Base-by-base conservation (phyloP, 2,888 invertebrate species). In the Hartigia nigra region DNA sequence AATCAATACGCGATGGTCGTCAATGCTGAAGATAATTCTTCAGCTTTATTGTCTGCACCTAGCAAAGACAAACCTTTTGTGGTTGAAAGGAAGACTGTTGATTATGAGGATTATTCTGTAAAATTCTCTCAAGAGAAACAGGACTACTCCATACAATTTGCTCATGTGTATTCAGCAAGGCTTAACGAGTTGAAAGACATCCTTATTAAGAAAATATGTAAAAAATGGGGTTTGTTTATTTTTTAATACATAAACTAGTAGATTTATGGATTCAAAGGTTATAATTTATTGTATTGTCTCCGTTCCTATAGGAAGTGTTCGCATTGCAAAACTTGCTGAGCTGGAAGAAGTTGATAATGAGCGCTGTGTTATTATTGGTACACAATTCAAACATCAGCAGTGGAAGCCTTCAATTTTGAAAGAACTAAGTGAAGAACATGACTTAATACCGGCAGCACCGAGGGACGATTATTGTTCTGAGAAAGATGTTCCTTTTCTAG, bases 401-500 rank as follows among this genome's bases (percentile, higher is more conserved):
- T 93, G 98, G 81, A 98, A 98, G 91, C 98, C 98, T 0, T 98
- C 97, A 82, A 97, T 99, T 89, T 92, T 99, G 69, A 96, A 97
- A 87, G 97, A 98, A 91, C 94, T 99, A 3, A 96, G 97, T 77
- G 98, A 98, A 92, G 97, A 98, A 89, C 94, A 97, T 88, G 96
- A 97, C 90, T 93, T 98, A 76, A 93, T 96, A 74, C 96, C 96
- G 0, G 96, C 97, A 88, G 95, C 95, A n/a, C 91, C 92, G 12
- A 93, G 94, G 89, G 92, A 91, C 70, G 91, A 96, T 91, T 98
- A 96, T 92, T 95, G 96, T 4, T 95, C 96, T 86, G 96, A 96
- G 31, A 93, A 94, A 32, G 99, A 99, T 92, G 94, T 94, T 85
- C 90, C 98, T 32, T 96, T 97, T 80, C 92, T 99, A 80, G 99